phyloP scores from a whole-genome alignment of 1,140 invertebrate genomes.

The Drosophila ironensis region DNA sequence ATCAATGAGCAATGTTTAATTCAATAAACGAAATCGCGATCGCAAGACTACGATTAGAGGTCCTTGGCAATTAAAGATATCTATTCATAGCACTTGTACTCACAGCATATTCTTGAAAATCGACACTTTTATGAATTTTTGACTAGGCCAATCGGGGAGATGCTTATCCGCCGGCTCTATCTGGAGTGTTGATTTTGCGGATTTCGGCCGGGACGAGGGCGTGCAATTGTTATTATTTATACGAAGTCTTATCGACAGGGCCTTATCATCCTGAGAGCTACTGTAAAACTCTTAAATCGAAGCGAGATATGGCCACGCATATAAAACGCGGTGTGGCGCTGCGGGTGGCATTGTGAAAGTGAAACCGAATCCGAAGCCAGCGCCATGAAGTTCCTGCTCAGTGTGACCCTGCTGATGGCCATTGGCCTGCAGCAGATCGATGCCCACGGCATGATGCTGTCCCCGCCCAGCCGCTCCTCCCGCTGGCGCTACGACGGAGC shows the following conservation, averaged over 20 bases:
- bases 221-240: slow-evolving; percentile 38
- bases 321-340: slow-evolving; percentile 24
- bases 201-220: slow-evolving; percentile 1
- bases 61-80: background rate
- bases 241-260: slow-evolving; percentile 16
- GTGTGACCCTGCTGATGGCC: slow-evolving; percentile 57
- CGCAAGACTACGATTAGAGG: slow-evolving; percentile 13
- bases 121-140: slow-evolving; percentile 57
- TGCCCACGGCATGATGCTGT: slow-evolving; percentile 87
- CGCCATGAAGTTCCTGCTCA: slow-evolving; percentile 60
- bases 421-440: slow-evolving; percentile 60
- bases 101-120: background rate
- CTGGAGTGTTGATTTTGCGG: slow-evolving; percentile 19
- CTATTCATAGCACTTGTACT: background rate
- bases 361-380: slow-evolving; percentile 32
- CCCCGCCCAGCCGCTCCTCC: slow-evolving; percentile 86
- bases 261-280: slow-evolving; percentile 47
- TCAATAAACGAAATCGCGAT: slow-evolving; percentile 29
- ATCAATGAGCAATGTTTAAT: slow-evolving; percentile 22
- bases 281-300: slow-evolving; percentile 62
- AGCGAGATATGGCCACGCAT: slow-evolving; percentile 11
- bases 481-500: slow-evolving; percentile 85
- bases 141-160: slow-evolving; percentile 37
- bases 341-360: slow-evolving; percentile 59
- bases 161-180: slow-evolving; percentile 42